Conservation (phyloP, 2,888 invertebrate genomes). For the Scelioninae gen. 2 region DNA sequence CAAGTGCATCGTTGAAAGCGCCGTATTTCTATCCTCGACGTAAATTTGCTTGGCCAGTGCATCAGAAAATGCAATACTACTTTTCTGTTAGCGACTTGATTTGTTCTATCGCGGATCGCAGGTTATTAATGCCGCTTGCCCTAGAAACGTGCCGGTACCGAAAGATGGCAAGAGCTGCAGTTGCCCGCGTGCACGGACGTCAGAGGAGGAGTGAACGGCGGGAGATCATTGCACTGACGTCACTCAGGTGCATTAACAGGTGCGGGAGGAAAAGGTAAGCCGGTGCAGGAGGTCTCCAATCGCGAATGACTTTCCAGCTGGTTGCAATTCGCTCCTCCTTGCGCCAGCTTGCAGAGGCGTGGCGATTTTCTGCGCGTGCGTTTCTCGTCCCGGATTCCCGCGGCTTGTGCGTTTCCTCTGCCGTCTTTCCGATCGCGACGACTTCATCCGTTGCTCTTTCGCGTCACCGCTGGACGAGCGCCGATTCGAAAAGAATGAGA, state of each 20-base stretch:
- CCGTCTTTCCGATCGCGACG: constrained; percentile 36
- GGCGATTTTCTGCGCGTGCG: constrained; percentile 72
- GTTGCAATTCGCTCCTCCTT: constrained; percentile 71
- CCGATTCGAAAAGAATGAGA: constrained; percentile 26
- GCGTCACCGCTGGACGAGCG: constrained; percentile 39
- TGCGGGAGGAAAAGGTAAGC: constrained; percentile 62
- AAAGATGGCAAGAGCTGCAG: constrained; percentile 11
- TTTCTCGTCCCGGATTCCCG: constrained; percentile 65
- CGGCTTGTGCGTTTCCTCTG: constrained; percentile 38
- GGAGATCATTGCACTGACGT: constrained; percentile 68
- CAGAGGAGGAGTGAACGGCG: constrained; percentile 46
- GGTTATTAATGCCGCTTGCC: no score
- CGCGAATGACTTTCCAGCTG: constrained; percentile 67
- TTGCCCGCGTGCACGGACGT: constrained; percentile 13
- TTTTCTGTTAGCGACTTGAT: no score
- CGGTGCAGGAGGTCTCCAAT: constrained; percentile 73
- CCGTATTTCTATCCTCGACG: no score
- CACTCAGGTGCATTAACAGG: constrained; percentile 72
- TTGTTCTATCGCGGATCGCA: no score
- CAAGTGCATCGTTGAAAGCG: no score
- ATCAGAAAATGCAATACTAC: no score
- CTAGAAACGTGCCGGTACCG: no score
- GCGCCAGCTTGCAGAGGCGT: constrained; percentile 71
- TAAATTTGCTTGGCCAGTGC: no score
- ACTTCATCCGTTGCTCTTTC: constrained; percentile 35